Percentiles rank a stretch among this genome's conserved stretches.
Evolutionary conservation across 2,113 vertebrate genomes (phyloP).

Genomic region (Alexandromys fortis): DNA sequence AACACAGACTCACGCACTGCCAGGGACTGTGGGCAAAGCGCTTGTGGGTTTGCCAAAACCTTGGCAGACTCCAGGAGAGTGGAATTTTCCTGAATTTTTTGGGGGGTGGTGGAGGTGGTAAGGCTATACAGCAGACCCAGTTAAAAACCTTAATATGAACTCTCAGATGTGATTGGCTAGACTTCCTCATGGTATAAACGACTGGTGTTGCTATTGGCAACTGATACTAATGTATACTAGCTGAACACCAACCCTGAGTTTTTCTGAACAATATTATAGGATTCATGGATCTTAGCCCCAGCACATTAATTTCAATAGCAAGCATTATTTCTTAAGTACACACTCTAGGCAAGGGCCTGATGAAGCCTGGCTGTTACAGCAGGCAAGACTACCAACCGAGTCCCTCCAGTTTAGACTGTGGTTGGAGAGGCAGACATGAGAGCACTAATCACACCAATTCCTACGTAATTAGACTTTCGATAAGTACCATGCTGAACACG

Average conservation of each 20-base stretch:
- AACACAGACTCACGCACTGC: constrained; percentile 13
- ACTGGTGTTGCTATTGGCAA: background rate
- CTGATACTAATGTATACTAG: background rate
- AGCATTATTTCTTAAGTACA: background rate
- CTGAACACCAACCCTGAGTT: background rate
- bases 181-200: background rate
- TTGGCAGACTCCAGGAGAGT: constrained; percentile 27
- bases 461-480: constrained; percentile 61
- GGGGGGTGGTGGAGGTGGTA: no score
- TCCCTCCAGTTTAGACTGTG: background rate
- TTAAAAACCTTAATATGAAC: constrained; percentile 5
- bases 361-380: background rate
- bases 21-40: background rate
- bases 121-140: background rate
- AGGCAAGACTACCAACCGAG: background rate
- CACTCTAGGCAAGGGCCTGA: background rate
- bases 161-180: background rate
- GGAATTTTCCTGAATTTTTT: background rate
- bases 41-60: background rate
- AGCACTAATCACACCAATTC: constrained; percentile 52
- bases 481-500: constrained; percentile 44
- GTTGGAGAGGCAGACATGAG: constrained; percentile 40
- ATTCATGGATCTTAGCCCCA: background rate
- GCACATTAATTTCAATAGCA: background rate
- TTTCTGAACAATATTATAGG: background rate